Evolutionary conservation across 2,113 vertebrate genomes (phyloP).

Genomic region (Sinocyclocheilus maitianheensis): DNA sequence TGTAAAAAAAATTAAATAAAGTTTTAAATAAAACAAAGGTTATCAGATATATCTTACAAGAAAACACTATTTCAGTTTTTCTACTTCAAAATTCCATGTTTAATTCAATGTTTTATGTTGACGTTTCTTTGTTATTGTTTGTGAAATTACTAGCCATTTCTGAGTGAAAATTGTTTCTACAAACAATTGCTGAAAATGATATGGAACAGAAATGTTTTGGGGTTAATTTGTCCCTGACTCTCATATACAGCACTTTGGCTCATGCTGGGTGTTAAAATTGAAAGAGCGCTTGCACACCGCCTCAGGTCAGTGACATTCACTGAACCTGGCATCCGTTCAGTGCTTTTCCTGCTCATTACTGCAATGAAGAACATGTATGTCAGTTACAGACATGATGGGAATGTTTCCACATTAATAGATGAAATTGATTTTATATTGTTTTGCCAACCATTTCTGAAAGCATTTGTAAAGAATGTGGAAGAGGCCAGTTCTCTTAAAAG

Average conservation of each 20-base stretch:
- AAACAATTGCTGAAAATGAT: no score
- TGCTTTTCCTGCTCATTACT: background rate
- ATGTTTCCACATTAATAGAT: background rate
- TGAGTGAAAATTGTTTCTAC: background rate
- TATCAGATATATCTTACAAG: background rate
- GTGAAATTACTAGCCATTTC: background rate
- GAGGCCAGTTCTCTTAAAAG: slow-evolving; percentile 5
- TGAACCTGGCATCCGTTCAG: background rate
- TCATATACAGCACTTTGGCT: background rate
- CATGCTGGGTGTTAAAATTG: slow-evolving; percentile 13
- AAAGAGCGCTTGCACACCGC: background rate
- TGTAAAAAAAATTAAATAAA: no score
- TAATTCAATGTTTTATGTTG: background rate
- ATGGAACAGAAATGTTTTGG: background rate
- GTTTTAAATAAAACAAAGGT: background rate
- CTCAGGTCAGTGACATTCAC: background rate
- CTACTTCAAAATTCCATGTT: background rate
- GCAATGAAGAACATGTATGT: background rate
- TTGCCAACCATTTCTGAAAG: background rate
- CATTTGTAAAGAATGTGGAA: background rate
- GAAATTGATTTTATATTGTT: slow-evolving; percentile 1
- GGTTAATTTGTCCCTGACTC: background rate
- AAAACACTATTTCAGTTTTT: background rate
- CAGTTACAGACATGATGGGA: background rate
- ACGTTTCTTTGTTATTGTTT: background rate